These are phyloP conservation scores for Ancistrus triradiatus DNA, from an alignment of 2,113 vertebrate genomes.

Conservation along the genomic window DNA sequence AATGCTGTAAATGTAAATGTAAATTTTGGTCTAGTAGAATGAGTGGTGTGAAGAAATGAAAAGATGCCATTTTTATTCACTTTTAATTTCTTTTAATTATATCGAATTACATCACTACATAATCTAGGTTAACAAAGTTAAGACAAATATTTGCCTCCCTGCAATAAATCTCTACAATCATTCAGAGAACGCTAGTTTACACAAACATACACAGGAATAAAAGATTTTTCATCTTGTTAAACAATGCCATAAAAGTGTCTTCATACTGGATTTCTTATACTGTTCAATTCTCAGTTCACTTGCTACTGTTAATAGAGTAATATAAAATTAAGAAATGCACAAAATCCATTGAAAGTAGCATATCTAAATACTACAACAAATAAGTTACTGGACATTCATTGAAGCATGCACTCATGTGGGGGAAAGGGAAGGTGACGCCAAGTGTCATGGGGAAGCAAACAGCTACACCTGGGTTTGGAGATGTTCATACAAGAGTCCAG, in stretches of 20 bases:
- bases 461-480: conserved; percentile 54
- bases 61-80: conserved; percentile 2
- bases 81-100: conserved; percentile 59
- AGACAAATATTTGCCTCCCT: conserved; percentile 75
- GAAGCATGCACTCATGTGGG: conserved; percentile 73
- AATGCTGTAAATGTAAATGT: too few relatives aligned
- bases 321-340: conserved; percentile 73
- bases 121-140: conserved; percentile 71
- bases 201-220: conserved; percentile 71
- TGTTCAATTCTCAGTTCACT: conserved; percentile 44
- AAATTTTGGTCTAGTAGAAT: too few relatives aligned
- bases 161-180: conserved; percentile 69
- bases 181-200: conserved; percentile 67
- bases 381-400: conserved; percentile 71
- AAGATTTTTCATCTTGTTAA: conserved; percentile 72
- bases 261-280: conserved; percentile 63
- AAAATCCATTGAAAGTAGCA: conserved; percentile 72
- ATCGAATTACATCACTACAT: conserved; percentile 74
- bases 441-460: conserved; percentile 59
- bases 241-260: conserved; percentile 72
- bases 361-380: conserved; percentile 74
- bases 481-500: conserved; percentile 30
- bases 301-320: conserved; percentile 58
- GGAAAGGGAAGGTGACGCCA: conserved; percentile 52
- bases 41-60: not conserved